Conservation (phyloP, 2,888 invertebrate species). For the Zeuzera pyrina region DNA sequence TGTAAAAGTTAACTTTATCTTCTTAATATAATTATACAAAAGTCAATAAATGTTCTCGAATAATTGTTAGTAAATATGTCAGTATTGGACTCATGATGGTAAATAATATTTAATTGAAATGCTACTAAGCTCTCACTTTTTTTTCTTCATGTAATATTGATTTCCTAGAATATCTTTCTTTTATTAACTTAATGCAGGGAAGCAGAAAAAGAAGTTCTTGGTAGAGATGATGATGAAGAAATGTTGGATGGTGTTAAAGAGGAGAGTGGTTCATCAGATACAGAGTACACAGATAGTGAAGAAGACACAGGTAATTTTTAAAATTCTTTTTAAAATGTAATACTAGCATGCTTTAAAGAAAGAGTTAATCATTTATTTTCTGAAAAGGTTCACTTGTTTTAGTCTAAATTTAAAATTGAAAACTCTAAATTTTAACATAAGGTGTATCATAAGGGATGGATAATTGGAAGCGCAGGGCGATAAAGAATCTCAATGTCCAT, state of each 20-base stretch:
- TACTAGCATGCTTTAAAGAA: too few species aligned
- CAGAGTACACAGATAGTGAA: conserved; percentile 90
- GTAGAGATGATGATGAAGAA: conserved; percentile 82
- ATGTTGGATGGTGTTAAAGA: conserved; percentile 76
- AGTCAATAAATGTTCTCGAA: neutral
- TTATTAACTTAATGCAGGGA: conserved; percentile 51
- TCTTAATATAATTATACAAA: neutral
- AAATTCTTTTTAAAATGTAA: too few species aligned
- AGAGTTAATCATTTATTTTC: too few species aligned
- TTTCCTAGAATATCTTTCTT: neutral
- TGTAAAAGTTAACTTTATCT: too few species aligned
- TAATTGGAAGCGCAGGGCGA: too few species aligned
- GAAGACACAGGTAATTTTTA: conserved; percentile 87
- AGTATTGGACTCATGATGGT: too few species aligned
- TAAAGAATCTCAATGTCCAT: too few species aligned
- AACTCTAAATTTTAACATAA: too few species aligned
- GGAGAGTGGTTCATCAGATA: conserved; percentile 84
- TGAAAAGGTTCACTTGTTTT: too few species aligned
- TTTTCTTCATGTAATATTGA: neutral
- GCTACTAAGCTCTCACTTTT: neutral
- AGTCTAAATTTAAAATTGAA: too few species aligned
- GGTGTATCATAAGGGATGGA: too few species aligned
- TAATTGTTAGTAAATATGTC: too few species aligned
- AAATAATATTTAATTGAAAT: neutral
- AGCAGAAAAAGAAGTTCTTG: conserved; percentile 81